Evolutionary conservation across 1,140 invertebrate species (phyloP), one percentile per base, ranked within the genome.

Genomic region (Eufriesea mexicana): DNA sequence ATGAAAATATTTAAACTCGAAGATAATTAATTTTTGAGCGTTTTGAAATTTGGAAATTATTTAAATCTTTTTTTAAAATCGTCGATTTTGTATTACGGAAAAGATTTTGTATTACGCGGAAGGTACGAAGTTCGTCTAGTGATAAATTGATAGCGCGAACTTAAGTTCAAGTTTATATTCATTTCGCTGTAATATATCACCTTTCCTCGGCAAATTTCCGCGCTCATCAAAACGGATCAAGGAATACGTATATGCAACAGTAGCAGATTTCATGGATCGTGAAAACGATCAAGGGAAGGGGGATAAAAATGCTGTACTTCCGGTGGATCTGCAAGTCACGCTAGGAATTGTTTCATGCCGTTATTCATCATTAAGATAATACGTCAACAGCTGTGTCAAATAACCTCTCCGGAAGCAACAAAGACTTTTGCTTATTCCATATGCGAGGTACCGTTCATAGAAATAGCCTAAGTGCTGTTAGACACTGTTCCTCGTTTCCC

Each of bases 301-400:
- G 45, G 35, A 18, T n/a, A 51, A 62, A 28, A 73, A 80, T 80
- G 28, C 62, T 47, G 0, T 55, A 28, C 76, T 68, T 68, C 55
- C 25, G 73, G 2, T 55, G 35, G 51, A 57, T 61, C 23, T 77
- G 78, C 78, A 81, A 82, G 86, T 87, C 86, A 88, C 78, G 57
- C 45, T 49, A 75, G 51, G 51, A 83, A 87, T 85, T 79, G 83
- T 85, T 82, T 83, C 61, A 77, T 72, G 71, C 86, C 86, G 79
- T 88, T 88, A 83, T 77, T 70, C 86, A 75, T 87, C 86, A 67
- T 81, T 71, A 76, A 64, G 83, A 81, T 82, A 87, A 87, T 85
- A 82, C 83, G 67, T 79, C 73, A 79, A 79, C 78, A 81, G 62
- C 77, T 74, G 83, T 54, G 78, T 68, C 74, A 51, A 79, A 84